These are phyloP conservation scores for Meloidogyne chitwoodi DNA, from an alignment of 1,140 invertebrate species.

Conservation along the genomic window DNA sequence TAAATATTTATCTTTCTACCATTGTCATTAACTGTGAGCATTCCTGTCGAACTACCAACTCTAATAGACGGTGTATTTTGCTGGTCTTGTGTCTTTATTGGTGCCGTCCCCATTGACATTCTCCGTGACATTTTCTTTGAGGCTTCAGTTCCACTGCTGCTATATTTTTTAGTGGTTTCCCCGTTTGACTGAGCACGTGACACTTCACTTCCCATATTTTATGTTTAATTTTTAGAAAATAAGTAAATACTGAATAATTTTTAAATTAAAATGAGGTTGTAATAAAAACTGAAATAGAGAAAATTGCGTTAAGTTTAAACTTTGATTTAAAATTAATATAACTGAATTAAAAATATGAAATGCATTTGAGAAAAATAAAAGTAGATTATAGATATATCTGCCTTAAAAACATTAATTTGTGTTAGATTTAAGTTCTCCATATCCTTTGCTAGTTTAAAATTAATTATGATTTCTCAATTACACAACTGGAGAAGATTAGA, in stretches of 20 bases:
- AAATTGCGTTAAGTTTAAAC: not conserved
- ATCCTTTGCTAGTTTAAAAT: no score
- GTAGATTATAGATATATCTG: no score
- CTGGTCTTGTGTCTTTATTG: not conserved
- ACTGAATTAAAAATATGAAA: no score
- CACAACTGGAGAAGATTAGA: no score
- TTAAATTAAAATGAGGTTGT: not conserved
- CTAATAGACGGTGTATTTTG: constrained; percentile 12
- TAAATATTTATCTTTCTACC: not conserved
- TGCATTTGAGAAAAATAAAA: no score
- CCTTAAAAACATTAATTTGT: no score
- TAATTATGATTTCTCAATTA: not conserved
- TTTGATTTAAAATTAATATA: no score
- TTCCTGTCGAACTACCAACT: constrained; percentile 4
- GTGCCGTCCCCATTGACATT: constrained; percentile 12
- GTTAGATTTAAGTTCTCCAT: no score
- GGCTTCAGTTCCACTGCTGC: not conserved
- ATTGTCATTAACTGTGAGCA: not conserved
- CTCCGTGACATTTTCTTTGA: constrained; percentile 2
- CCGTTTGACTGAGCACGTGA: not conserved
- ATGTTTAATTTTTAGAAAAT: not conserved
- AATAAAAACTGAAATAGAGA: not conserved
- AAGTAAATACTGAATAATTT: not conserved
- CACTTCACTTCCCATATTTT: not conserved
- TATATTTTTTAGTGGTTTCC: not conserved